These are phyloP conservation scores for Limanda limanda DNA, from an alignment of 2,113 vertebrate species.

Conservation along the genomic window DNA sequence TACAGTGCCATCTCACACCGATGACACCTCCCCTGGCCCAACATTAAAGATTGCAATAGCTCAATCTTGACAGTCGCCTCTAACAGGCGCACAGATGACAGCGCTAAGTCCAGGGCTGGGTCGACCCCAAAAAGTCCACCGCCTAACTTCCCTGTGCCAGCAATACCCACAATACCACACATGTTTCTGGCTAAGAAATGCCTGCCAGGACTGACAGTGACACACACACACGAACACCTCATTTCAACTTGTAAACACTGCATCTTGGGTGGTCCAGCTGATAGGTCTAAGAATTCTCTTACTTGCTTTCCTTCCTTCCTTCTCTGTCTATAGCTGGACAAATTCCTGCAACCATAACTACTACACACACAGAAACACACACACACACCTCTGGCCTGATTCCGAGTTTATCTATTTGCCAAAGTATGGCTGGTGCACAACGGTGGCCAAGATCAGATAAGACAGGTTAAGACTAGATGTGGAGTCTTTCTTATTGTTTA, in stretches of 20 bases:
- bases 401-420: slow-evolving; percentile 33
- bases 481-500: slow-evolving; percentile 31
- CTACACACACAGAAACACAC: neutral
- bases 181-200: slow-evolving; percentile 37
- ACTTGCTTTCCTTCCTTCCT: slow-evolving; percentile 15
- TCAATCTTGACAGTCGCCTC: slow-evolving; percentile 56
- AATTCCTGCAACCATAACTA: neutral
- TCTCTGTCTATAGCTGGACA: neutral
- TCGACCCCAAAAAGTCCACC: slow-evolving; percentile 62
- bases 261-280: slow-evolving; percentile 66
- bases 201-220: slow-evolving; percentile 23
- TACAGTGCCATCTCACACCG: slow-evolving; percentile 52
- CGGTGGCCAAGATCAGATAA: slow-evolving; percentile 22
- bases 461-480: slow-evolving; percentile 29
- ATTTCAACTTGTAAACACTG: neutral
- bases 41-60: slow-evolving; percentile 64
- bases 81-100: slow-evolving; percentile 19
- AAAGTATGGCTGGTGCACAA: slow-evolving; percentile 22
- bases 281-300: slow-evolving; percentile 54
- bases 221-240: neutral
- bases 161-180: slow-evolving; percentile 54
- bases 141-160: slow-evolving; percentile 65
- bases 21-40: slow-evolving; percentile 62
- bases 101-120: slow-evolving; percentile 28
- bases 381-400: slow-evolving; percentile 10